Conservation (phyloP, 2,113 vertebrate species). For the Calyptomena viridis region DNA sequence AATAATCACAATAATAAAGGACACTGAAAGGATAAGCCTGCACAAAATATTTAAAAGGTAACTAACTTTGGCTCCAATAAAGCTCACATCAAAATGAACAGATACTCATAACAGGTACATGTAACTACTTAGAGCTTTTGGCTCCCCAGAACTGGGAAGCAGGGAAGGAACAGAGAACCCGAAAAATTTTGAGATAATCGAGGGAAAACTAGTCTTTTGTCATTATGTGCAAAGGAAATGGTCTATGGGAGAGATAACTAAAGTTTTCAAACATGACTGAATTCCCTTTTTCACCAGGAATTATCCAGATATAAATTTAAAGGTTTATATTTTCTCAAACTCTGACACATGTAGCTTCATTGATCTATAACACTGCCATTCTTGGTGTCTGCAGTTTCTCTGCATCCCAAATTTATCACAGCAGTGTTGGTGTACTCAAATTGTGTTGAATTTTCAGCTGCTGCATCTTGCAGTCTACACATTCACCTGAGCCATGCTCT, state of each 20-base stretch:
- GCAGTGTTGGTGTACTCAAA: neutral
- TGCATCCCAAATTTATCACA: neutral
- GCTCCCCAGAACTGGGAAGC: neutral
- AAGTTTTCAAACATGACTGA: neutral
- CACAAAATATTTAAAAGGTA: neutral
- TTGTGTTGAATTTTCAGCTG: neutral
- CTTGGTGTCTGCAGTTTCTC: neutral
- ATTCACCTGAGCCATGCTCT: neutral
- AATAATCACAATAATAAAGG: neutral
- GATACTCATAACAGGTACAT: neutral
- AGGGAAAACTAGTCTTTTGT: neutral
- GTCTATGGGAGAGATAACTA: neutral
- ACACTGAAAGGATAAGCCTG: neutral
- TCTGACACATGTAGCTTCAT: rapidly evolving
- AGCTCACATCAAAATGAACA: neutral
- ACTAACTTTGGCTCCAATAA: neutral
- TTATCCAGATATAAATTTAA: neutral
- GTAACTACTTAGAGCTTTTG: neutral
- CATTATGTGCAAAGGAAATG: neutral
- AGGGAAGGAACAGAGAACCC: neutral
- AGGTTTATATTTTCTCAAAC: neutral
- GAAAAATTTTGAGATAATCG: neutral
- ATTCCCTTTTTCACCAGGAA: neutral
- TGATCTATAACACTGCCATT: neutral
- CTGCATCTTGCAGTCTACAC: neutral